phyloP scores from a whole-genome alignment of 1,140 invertebrate species.

The Asobara japonica region DNA sequence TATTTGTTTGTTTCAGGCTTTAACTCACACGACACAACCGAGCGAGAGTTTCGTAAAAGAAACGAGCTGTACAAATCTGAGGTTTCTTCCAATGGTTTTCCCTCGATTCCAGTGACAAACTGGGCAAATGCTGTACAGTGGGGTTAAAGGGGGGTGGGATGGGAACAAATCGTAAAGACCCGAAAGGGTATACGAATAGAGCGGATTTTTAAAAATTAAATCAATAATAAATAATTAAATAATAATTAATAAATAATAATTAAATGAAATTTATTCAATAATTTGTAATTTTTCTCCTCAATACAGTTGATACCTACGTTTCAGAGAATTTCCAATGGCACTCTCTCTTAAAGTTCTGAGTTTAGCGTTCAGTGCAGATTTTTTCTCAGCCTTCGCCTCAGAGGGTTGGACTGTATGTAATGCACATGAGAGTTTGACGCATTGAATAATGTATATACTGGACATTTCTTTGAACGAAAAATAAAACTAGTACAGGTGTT shows the following conservation, averaged over 20 bases:
- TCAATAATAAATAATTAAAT: no score
- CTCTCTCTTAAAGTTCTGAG: neutral
- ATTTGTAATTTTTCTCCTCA: neutral
- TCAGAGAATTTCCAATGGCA: neutral
- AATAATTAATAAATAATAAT: neutral
- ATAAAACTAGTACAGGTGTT: neutral
- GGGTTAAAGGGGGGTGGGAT: no score
- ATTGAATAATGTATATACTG: neutral
- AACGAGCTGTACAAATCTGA: no score
- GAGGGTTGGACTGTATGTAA: neutral
- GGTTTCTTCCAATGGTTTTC: no score
- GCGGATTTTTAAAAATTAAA: no score
- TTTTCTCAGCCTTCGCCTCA: neutral
- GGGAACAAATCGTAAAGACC: no score
- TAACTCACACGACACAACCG: no score
- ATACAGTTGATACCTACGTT: neutral
- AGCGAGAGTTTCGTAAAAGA: no score
- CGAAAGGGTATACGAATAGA: no score
- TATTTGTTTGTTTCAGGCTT: no score
- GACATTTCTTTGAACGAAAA: neutral
- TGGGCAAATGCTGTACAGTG: no score
- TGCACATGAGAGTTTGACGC: neutral
- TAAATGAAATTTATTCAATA: neutral
- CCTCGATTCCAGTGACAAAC: no score
- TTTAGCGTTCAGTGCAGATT: neutral